Conservation (phyloP, 1,140 invertebrate species). For the Hylyphantes graminicola region DNA sequence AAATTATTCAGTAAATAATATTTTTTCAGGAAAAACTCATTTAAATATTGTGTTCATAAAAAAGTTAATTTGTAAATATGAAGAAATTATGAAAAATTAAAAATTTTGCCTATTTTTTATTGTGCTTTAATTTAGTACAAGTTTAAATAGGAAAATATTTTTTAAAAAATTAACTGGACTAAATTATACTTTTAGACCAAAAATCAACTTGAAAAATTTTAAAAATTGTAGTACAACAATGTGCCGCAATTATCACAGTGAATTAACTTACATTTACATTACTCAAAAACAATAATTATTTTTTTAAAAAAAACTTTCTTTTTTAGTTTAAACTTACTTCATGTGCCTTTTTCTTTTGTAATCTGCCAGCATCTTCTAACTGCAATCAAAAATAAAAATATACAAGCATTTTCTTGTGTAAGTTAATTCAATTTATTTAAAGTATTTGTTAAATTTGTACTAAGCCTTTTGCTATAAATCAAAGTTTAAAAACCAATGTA, state of each 20-base stretch:
- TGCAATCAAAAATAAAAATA: conserved; percentile 51
- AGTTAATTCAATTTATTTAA: not conserved
- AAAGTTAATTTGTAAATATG: too few relatives aligned
- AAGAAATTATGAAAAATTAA: too few relatives aligned
- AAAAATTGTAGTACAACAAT: not conserved
- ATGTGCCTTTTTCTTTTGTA: conserved; percentile 80
- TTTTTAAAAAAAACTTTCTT: conserved; percentile 17
- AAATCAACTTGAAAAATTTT: not conserved
- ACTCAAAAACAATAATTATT: not conserved
- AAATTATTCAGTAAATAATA: not conserved
- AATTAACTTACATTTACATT: too few relatives aligned
- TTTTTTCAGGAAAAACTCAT: too few relatives aligned
- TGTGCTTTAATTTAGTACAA: too few relatives aligned
- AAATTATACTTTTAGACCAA: not conserved
- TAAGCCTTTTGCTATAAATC: not conserved
- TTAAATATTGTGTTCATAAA: too few relatives aligned
- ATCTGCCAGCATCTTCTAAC: conserved; percentile 83
- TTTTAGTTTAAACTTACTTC: conserved; percentile 61
- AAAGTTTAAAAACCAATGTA: not conserved
- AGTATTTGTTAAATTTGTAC: not conserved
- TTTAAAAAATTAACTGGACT: not conserved
- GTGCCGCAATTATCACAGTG: not conserved
- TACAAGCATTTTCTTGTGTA: not conserved
- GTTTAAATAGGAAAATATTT: not conserved
- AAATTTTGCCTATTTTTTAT: too few relatives aligned